These are phyloP conservation scores for Drosophila erecta DNA, from an alignment of 1,140 invertebrate genomes.

Conservation along the genomic window DNA sequence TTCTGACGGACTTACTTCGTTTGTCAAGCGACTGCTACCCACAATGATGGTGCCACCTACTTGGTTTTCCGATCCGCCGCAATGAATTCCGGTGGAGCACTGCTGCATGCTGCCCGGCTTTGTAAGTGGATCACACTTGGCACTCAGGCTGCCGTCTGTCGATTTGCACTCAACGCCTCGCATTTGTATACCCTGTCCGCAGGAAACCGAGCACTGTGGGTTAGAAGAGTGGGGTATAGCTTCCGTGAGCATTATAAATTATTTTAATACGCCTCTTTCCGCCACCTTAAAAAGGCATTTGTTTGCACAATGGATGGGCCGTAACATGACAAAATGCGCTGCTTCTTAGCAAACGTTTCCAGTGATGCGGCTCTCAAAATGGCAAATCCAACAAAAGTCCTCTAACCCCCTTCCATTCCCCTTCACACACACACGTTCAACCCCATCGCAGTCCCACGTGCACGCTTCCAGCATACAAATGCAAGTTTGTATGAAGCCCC, in stretches of 20 bases:
- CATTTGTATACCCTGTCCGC: constrained; percentile 93
- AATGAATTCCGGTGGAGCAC: constrained; percentile 89
- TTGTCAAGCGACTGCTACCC: constrained; percentile 71
- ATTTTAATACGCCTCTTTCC: constrained; percentile 65
- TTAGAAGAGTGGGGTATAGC: neutral
- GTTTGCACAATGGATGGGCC: constrained; percentile 61
- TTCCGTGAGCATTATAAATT: constrained; percentile 71
- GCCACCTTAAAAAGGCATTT: constrained; percentile 61
- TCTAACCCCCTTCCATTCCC: neutral
- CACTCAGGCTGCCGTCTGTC: constrained; percentile 79
- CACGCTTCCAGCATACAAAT: constrained; percentile 55
- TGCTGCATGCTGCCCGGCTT: constrained; percentile 87
- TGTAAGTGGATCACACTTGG: constrained; percentile 85
- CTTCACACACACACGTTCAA: constrained; percentile 4
- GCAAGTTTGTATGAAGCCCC: constrained; percentile 44
- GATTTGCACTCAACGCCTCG: constrained; percentile 92
- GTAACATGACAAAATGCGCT: constrained; percentile 52
- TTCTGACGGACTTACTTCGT: constrained; percentile 53
- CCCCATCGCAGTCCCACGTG: neutral
- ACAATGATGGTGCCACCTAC: constrained; percentile 77
- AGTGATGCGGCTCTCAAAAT: constrained; percentile 24
- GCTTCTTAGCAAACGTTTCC: constrained; percentile 14
- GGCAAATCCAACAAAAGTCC: constrained; percentile 6
- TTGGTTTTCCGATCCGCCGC: constrained; percentile 74
- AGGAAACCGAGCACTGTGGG: constrained; percentile 93